Evolutionary conservation across 92 coral and sea anemone genomes (phyloP).

Genomic region (Muricea muricata): DNA sequence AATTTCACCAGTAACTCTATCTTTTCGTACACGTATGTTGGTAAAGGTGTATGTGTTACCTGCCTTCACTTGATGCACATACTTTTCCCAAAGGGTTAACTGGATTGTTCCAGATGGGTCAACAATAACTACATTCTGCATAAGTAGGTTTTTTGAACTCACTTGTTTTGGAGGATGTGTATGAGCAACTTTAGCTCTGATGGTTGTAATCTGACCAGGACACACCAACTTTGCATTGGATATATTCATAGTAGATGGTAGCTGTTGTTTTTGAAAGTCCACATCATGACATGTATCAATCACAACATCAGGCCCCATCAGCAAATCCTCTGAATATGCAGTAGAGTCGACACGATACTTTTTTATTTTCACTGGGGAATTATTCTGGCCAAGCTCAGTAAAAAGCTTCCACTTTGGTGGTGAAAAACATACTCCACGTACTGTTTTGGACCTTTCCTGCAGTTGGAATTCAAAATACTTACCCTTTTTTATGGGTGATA

Average conservation of each 20-base stretch:
- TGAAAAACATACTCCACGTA: neutral
- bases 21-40: slow-evolving; percentile 14
- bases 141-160: neutral
- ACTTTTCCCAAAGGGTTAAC: slow-evolving; percentile 48
- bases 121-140: slow-evolving; percentile 39
- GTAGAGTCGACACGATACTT: slow-evolving; percentile 12
- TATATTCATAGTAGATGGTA: slow-evolving; percentile 35
- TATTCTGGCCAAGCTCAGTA: slow-evolving; percentile 2
- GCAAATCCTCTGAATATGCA: slow-evolving; percentile 52
- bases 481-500: neutral
- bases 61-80: slow-evolving; percentile 1
- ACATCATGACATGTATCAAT: slow-evolving; percentile 10
- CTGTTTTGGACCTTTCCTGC: slow-evolving; percentile 1
- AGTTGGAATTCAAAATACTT: slow-evolving; percentile 4
- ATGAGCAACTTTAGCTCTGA: slow-evolving; percentile 46
- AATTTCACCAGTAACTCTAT: slow-evolving; percentile 27
- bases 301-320: slow-evolving; percentile 45
- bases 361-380: slow-evolving; percentile 29
- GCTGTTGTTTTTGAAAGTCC: slow-evolving; percentile 39
- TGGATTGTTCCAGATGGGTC: slow-evolving; percentile 54
- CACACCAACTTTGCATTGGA: slow-evolving; percentile 34
- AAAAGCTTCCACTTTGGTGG: slow-evolving; percentile 12
- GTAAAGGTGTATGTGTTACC: slow-evolving; percentile 22
- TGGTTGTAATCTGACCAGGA: slow-evolving; percentile 39
- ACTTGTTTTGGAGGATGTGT: slow-evolving; percentile 28